These are phyloP conservation scores for Drosophila seclusa DNA, from an alignment of 2,888 invertebrate genomes.

Conservation along the genomic window DNA sequence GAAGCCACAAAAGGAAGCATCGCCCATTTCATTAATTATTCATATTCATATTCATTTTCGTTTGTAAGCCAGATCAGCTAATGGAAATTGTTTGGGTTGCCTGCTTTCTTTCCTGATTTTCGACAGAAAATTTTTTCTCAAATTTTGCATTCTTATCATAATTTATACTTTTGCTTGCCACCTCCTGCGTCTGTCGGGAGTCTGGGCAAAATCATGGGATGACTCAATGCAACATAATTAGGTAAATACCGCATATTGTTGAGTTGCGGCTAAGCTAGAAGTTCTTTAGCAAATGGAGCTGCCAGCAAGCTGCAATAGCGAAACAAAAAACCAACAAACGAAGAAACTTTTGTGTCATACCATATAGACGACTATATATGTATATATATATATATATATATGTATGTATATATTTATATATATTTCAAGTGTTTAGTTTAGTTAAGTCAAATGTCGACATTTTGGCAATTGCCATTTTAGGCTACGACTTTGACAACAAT, in stretches of 20 bases:
- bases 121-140: not conserved
- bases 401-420: not conserved
- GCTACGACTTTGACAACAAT: conserved; percentile 13
- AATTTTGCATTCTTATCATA: not conserved
- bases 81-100: not conserved
- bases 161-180: not conserved
- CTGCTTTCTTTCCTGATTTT: not conserved
- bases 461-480: conserved; percentile 41
- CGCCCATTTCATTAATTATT: not conserved
- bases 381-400: not conserved
- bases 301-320: conserved; percentile 12
- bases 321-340: not conserved
- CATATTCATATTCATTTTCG: not conserved
- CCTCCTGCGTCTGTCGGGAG: not conserved
- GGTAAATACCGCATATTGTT: not conserved
- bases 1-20: not conserved
- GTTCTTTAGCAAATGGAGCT: not conserved
- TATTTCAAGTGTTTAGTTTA: conserved; percentile 31
- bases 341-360: conserved; percentile 11
- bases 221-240: not conserved
- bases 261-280: not conserved
- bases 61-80: not conserved
- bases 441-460: conserved; percentile 47
- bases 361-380: not conserved
- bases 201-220: not conserved